A percentile compares a stretch with the other conserved stretches of the same genome.
Evolutionary conservation across 1,140 invertebrate genomes (phyloP).

Genomic region (Monomorium pharaonis): DNA sequence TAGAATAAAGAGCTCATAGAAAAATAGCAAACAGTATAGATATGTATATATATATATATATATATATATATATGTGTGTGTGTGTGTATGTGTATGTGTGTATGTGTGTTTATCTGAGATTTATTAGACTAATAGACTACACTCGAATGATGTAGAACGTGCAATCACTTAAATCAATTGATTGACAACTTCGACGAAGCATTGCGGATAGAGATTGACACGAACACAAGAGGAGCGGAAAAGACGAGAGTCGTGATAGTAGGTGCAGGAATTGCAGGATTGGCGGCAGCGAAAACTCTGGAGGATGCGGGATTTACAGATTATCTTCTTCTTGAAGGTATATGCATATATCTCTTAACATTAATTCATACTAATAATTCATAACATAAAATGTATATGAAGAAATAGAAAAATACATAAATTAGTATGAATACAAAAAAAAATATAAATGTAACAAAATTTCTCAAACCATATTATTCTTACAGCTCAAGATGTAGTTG

Average conservation of each 20-base stretch:
- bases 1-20: neutral
- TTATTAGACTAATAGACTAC: constrained; percentile 33
- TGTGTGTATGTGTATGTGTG: neutral
- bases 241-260: constrained; percentile 84
- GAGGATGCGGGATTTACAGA: constrained; percentile 83
- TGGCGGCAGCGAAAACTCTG: constrained; percentile 86
- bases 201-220: constrained; percentile 59
- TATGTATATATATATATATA: neutral
- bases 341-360: constrained; percentile 58
- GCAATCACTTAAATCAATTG: constrained; percentile 69
- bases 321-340: constrained; percentile 87
- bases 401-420: neutral
- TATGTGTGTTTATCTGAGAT: neutral
- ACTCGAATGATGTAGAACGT: constrained; percentile 74
- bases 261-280: constrained; percentile 88
- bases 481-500: constrained; percentile 86
- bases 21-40: neutral
- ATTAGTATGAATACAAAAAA: neutral
- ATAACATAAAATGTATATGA: neutral
- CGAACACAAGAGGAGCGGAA: constrained; percentile 29
- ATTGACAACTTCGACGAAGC: constrained; percentile 51
- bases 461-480: constrained; percentile 37
- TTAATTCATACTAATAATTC: too few species aligned
- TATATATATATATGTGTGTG: too few species aligned
- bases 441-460: neutral